Evolutionary conservation across 1,140 invertebrate genomes (phyloP), one percentile per base, ranked within the genome.

Genomic region (Bilobella aurantiaca): DNA sequence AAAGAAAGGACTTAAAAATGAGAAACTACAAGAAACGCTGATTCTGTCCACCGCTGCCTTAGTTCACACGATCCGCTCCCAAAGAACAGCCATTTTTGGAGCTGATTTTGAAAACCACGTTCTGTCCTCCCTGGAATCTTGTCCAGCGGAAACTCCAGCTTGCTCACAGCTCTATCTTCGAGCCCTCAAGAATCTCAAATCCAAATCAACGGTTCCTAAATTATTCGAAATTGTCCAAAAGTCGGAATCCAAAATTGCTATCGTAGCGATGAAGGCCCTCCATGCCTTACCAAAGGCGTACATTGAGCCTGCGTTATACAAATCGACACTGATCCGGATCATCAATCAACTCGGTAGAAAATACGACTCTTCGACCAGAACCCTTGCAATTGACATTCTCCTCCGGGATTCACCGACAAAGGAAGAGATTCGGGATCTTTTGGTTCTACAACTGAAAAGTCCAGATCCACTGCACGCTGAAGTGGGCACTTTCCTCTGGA

Each of bases 371-470:
- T 89, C 86, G 28, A 80, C 84, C 0, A 78, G 88, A 69, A 86
- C 85, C 0, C 67, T 90, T 46, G 86, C 88, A 0, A 74, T 86
- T 12, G 87, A 91, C 73, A 80, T 91, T 12, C 76, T 91, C n/a
- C 76, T 91, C 0, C 80, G 83, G 60, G 75, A 79, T 21, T 77
- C 81, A 5, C 81, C 83, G 1, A 77, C 76, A 16, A 77, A 83
- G 18, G 78, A 82, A 23, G 75, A 79, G 57, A 62, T 89, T 5
- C 75, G 74, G 34, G 74, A 81, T 3, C 72, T 89, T 1, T 61
- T 88, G 0, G 59, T 79, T 3, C 84, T 83, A 61, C 49, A 53
- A 53, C 74, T 88, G 2, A 61, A 63, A 31, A 16, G 71, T 1
- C 29, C 25, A 3, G 64, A 69, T 25, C 60, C 32, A 28, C 65